Percentiles rank a stretch among this genome's conserved stretches.
Conservation (phyloP, 2,113 vertebrate species). For the Periophthalmus modestus region DNA sequence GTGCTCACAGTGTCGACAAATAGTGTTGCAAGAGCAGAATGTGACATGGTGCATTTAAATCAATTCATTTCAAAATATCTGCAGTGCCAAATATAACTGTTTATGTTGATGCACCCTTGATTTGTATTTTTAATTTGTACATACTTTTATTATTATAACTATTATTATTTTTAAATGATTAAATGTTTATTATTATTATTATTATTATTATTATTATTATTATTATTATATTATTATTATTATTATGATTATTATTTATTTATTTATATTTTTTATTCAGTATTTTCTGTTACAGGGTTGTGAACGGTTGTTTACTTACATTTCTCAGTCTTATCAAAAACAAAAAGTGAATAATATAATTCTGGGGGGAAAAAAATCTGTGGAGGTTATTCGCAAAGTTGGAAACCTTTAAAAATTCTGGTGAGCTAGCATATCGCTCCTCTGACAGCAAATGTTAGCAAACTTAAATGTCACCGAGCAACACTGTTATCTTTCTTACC, state of each 20-base stretch:
- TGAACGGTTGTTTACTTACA: not conserved
- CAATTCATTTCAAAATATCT: not conserved
- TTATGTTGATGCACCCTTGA: not conserved
- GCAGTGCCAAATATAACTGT: no score
- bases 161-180: no score
- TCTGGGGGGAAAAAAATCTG: not conserved
- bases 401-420: not conserved
- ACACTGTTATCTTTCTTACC: not conserved
- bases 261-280: no score
- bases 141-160: no score
- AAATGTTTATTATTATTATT: no score
- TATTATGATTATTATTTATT: no score
- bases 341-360: not conserved
- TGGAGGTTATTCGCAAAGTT: not conserved
- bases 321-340: not conserved
- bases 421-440: not conserved
- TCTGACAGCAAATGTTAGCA: not conserved
- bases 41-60: not conserved
- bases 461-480: constrained; percentile 9
- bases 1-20: constrained; percentile 8
- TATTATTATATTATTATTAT: no score
- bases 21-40: not conserved
- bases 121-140: not conserved
- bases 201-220: no score
- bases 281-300: no score